Percentiles rank a stretch among this genome's conserved stretches.
phyloP scores from a whole-genome alignment of 2,797 vertebrate species.

The Gastrophryne carolinensis region DNA sequence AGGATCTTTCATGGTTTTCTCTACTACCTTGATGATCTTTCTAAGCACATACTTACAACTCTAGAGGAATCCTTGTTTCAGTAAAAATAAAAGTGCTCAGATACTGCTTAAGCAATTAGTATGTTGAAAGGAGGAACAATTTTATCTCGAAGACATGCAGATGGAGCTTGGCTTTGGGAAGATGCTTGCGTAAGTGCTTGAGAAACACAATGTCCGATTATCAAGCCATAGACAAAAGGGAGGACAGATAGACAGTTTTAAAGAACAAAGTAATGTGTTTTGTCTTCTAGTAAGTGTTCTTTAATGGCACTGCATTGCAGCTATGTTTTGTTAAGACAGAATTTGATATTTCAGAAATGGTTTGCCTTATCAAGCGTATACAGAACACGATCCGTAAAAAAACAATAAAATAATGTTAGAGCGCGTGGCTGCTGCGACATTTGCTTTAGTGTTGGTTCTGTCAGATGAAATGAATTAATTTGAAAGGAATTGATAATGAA shows the following conservation, averaged over 20 bases:
- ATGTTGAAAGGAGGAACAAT: conserved; percentile 3
- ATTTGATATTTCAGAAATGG: conserved; percentile 15
- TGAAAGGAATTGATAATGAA: no score
- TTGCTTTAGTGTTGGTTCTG: no score
- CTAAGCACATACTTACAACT: background rate
- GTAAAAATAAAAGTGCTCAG: background rate
- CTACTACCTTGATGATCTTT: background rate
- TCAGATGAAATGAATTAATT: no score
- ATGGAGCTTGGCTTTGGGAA: conserved; percentile 6
- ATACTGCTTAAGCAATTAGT: conserved; percentile 7
- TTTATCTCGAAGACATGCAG: conserved; percentile 1
- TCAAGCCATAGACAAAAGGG: background rate
- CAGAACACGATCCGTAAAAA: no score
- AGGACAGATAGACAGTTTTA: background rate
- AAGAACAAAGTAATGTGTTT: background rate
- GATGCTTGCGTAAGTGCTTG: background rate
- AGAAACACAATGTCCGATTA: background rate
- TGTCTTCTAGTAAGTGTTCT: background rate
- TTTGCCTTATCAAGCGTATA: no score
- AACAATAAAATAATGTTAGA: no score
- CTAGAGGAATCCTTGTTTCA: background rate
- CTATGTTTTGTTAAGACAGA: background rate
- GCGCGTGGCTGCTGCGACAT: no score
- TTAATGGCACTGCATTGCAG: background rate
- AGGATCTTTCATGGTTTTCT: background rate